Base-by-base conservation (phyloP, 1,140 invertebrate genomes). In the Portunus trituberculatus region DNA sequence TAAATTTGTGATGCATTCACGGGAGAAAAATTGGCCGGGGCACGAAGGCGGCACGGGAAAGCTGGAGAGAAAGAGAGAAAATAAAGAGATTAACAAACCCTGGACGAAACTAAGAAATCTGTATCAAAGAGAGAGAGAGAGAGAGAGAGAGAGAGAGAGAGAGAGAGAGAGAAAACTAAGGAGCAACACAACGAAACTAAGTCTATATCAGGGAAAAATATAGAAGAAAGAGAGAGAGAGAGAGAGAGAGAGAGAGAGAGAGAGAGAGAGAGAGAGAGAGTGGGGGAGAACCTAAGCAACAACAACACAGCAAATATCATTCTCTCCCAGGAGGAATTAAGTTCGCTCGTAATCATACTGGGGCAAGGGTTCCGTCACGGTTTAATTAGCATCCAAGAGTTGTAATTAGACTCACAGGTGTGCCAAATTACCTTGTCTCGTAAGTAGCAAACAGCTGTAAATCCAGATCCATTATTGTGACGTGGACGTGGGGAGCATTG, bases 351-450 rank as follows among this genome's bases (percentile, higher is more conserved):
- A 76, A 76, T 76, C 67, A 76, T n/a, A 76, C 12, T 2, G 67
- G 12, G 0, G 16, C 20, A 25, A n/a, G 67, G 67, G 16, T 25
- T 76, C 67, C 67, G 20, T 76, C 67, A 76, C 67, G 67, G 67
- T 76, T n/a, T 76, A 76, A 76, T 76, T 76, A 76, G 67, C 67
- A 76, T 59, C 67, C 67, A 76, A 76, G 67, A 76, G 67, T 76
- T 76, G 67, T 76, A 76, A 76, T 76, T 76, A 76, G 67, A 20
- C 20, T 76, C 67, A 1, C 67, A 76, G 67, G 67, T 76, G 67
- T 76, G 67, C 67, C 67, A 76, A 16, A 76, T 76, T n/a, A 76
- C 67, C 67, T 8, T 76, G 67, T 76, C 67, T 76, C 67, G 67
- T 76, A 76, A 76, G 67, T 76, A 76, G 20, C 67, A 76, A 76